Evolutionary conservation across 2,888 invertebrate species (phyloP), one percentile per base, ranked within the genome.

Genomic region (Drosophila mimica): DNA sequence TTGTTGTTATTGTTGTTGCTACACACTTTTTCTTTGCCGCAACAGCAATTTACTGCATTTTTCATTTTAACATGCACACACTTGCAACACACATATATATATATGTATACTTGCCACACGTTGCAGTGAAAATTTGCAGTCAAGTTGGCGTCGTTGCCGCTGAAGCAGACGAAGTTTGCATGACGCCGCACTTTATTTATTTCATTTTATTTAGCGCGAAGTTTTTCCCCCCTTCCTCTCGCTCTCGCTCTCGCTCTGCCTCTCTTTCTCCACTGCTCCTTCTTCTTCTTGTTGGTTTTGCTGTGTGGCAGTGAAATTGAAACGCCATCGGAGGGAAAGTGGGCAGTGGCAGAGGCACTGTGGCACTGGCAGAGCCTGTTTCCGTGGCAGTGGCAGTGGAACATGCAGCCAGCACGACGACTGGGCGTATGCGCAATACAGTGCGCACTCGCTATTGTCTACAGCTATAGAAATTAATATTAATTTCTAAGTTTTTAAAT

Each of bases 111-210:
- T 48, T 48, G 77, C 25, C 62, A 67, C 75, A 71, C 76, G 70
- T 68, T 88, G 89, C 81, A 89, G 88, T 80, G 85, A 85, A 89
- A 89, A 88, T 84, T 81, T 66, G 84, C 84, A 85, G 85, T 89
- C 85, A 88, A 74, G 80, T 68, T 84, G 85, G 88, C 85, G 88
- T 88, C 85, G 88, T 82, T 88, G 80, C 36, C 63, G 88, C 80
- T 74, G 75, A 70, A 77, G 82, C 82, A 89, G 90, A 88, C 88
- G 67, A 88, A 84, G 88, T 89, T 85, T 82, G 88, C 88, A 84
- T 85, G 88, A 80, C 88, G 82, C 75, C 73, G 88, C 82, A 74
- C 63, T 79, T 46, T 46, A 46, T 46, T 83, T 81, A 81, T 84
- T 89, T 79, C 68, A 77, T 88, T 81, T 87, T 83, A 81, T 79